These are phyloP conservation scores for Pteronotus mesoamericanus DNA, from an alignment of 2,797 vertebrate species.

Conservation along the genomic window DNA sequence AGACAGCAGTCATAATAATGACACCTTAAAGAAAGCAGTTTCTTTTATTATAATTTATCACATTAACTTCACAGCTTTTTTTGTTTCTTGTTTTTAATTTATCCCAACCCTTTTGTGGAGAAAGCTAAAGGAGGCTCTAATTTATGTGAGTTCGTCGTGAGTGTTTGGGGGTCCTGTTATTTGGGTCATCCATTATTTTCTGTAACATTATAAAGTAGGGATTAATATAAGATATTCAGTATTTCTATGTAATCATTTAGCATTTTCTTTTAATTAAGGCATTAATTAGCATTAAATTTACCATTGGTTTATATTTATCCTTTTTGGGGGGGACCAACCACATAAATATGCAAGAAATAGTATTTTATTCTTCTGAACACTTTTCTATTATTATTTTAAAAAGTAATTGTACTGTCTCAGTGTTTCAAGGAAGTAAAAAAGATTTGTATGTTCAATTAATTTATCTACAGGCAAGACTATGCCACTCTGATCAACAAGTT, in stretches of 20 bases:
- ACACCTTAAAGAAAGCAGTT: neutral
- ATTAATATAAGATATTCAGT: neutral
- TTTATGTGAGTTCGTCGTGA: neutral
- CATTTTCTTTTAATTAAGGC: neutral
- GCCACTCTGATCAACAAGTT: neutral
- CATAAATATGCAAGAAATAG: neutral
- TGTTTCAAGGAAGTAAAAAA: neutral
- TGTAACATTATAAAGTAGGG: neutral
- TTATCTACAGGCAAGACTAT: neutral
- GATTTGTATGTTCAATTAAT: neutral
- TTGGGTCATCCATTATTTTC: neutral
- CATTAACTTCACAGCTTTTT: neutral
- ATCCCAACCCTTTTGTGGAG: neutral
- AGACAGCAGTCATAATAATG: neutral
- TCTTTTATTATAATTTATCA: neutral
- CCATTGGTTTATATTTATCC: neutral
- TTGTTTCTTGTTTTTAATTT: slow-evolving; percentile 8
- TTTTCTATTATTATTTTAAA: neutral
- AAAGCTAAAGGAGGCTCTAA: neutral
- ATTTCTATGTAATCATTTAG: neutral
- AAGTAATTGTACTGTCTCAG: neutral
- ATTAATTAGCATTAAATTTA: neutral
- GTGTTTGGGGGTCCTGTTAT: neutral
- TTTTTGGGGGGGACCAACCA: neutral
- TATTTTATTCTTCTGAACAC: neutral